These are phyloP conservation scores for Odiellus spinosus DNA, from an alignment of 2,888 invertebrate genomes.

Conservation along the genomic window DNA sequence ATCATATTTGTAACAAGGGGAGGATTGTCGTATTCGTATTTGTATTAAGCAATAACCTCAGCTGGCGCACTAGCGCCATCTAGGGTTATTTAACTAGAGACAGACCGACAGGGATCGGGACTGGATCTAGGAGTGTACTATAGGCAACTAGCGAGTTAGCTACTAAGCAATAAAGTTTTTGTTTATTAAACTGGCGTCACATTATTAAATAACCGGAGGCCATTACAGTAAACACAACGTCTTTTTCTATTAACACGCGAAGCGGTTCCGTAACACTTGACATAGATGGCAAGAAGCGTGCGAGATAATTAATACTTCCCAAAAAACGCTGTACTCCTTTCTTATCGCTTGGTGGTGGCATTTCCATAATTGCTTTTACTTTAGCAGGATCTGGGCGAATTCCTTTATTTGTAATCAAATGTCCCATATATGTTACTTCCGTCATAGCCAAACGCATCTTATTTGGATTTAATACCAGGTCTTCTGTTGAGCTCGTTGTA, in stretches of 20 bases:
- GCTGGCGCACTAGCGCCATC: slow-evolving; percentile 13
- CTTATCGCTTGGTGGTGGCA: slow-evolving; percentile 2
- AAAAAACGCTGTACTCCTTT: slow-evolving; percentile 2
- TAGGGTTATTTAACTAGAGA: slow-evolving; percentile 10
- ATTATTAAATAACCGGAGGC: slow-evolving; percentile 5
- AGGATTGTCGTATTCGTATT: no score
- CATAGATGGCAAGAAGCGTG: slow-evolving; percentile 6
- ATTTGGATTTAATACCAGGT: no score
- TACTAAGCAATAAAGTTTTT: no score
- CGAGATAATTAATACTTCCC: slow-evolving; percentile 8
- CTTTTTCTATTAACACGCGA: no score
- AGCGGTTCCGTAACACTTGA: slow-evolving; percentile 7
- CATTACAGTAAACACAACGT: no score
- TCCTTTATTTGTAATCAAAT: slow-evolving; percentile 2
- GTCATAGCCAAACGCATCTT: background rate
- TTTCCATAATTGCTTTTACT: slow-evolving; percentile 11
- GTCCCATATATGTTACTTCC: slow-evolving; percentile 4
- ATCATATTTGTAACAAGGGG: no score
- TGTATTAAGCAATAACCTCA: no score
- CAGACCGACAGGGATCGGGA: no score
- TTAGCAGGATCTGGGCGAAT: slow-evolving; percentile 5
- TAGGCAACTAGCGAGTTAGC: no score
- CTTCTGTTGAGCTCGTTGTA: no score
- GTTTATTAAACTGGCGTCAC: no score
- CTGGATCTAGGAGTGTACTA: no score